Evolutionary conservation across 2,797 vertebrate species (phyloP).

Genomic region (Leucoraja ocellata): DNA sequence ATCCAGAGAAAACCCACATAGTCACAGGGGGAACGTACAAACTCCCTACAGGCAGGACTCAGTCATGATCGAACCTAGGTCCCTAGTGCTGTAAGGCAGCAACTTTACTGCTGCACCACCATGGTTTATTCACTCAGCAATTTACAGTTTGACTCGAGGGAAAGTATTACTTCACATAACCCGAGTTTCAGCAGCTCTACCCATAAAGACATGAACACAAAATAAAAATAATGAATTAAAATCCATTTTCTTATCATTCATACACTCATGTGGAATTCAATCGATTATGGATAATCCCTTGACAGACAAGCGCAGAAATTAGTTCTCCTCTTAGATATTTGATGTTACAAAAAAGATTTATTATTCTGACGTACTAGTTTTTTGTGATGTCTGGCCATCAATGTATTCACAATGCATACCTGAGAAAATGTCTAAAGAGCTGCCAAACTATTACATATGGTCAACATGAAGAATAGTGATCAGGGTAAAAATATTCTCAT

Average conservation of each 20-base stretch:
- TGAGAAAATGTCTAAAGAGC: neutral
- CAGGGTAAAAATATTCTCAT: neutral
- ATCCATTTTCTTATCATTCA: neutral
- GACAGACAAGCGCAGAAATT: neutral
- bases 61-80: too few relatives aligned
- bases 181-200: neutral
- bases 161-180: neutral
- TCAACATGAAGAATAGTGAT: neutral
- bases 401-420: neutral
- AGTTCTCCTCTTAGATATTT: neutral
- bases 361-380: neutral
- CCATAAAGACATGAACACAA: neutral
- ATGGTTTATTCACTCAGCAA: too few relatives aligned
- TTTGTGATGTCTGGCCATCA: neutral
- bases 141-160: too few relatives aligned
- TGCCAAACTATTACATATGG: neutral
- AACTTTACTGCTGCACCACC: too few relatives aligned
- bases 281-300: neutral
- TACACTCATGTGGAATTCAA: conserved; percentile 5
- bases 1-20: too few relatives aligned
- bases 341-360: neutral
- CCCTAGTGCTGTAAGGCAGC: too few relatives aligned
- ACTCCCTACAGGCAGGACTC: too few relatives aligned
- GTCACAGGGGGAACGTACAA: too few relatives aligned
- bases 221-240: neutral